Base-by-base conservation (phyloP, 2,113 vertebrate genomes). In the Gambusia affinis region DNA sequence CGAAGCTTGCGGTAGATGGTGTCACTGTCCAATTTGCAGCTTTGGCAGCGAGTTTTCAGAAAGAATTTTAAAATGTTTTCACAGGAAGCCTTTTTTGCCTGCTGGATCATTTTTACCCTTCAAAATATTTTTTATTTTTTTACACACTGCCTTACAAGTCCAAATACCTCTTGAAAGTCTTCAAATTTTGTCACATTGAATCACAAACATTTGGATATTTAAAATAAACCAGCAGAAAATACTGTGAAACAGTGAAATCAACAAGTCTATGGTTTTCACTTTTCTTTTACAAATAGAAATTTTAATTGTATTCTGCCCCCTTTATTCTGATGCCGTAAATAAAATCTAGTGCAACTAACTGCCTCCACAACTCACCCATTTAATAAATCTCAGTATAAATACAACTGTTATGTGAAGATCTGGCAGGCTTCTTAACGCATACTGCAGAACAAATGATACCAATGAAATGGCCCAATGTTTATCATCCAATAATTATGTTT, bases 21-120 rank as follows among this genome's bases (percentile, higher is more conserved):
- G 76, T 86, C 76, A 65, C 81, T 60, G 28, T 79, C 74, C 77
- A 75, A 87, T 88, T 86, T 87, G 85, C 83, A 86, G 83, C 76
- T 79, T 82, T 77, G 75, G 76, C 72, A 76, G 30, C 60, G 64
- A 54, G 69, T 79, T 81, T 82, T 88, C 87, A 81, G 76, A 84
- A 70, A 78, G 64, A 80, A 76, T 62, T 70, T 54, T 78, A 73
- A 60, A 39, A 11, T n/a, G 37, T 82, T 84, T 73, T 8, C 24
- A 10, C 51, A 78, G 73, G 60, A 75, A 44, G 67, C 69, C 81
- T 76, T 82, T 75, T 83, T 75, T 69, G 28, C 51, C 47, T 61
- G 33, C 28, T 57, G 8, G 24, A 57, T 24, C 22, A 24, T 8
- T 57, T 51, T 8, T 10, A 57, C 8, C 8, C 24, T 57, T 57